phyloP scores from a whole-genome alignment of 2,113 vertebrate genomes.

The Calyptommatus sinebrachiatus region DNA sequence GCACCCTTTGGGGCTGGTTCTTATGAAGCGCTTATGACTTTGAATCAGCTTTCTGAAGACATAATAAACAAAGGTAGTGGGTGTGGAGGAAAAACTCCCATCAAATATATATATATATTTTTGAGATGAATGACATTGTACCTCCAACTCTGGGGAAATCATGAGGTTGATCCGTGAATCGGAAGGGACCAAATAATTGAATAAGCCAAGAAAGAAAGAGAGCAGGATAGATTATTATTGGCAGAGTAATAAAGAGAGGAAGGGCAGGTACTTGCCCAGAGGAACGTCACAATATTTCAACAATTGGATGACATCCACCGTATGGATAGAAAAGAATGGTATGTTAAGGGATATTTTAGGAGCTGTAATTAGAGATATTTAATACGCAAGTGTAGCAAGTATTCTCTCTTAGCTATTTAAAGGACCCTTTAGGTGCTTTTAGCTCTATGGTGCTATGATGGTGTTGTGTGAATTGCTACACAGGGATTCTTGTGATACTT shows the following conservation, averaged over 20 bases:
- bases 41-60: conserved; percentile 57
- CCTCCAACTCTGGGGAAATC: conserved; percentile 64
- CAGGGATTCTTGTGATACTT: too few species aligned
- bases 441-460: too few species aligned
- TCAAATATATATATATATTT: conserved; percentile 12
- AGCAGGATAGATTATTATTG: neutral
- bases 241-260: conserved; percentile 39
- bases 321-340: neutral
- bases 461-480: too few species aligned
- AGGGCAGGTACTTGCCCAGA: conserved; percentile 44
- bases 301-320: too few species aligned
- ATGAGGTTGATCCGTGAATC: conserved; percentile 29
- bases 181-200: conserved; percentile 48
- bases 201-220: conserved; percentile 10
- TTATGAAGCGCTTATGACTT: conserved; percentile 33
- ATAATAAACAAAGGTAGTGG: conserved; percentile 37
- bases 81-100: neutral
- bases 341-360: neutral
- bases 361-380: neutral
- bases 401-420: too few species aligned
- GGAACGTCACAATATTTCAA: conserved; percentile 31
- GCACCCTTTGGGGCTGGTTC: conserved; percentile 30
- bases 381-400: neutral
- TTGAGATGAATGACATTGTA: conserved; percentile 18
- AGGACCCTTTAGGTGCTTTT: too few species aligned